A percentile compares a stretch with the other conserved stretches of the same genome.
Conservation (phyloP, 2,797 vertebrate species). For the Scolopax rusticola region DNA sequence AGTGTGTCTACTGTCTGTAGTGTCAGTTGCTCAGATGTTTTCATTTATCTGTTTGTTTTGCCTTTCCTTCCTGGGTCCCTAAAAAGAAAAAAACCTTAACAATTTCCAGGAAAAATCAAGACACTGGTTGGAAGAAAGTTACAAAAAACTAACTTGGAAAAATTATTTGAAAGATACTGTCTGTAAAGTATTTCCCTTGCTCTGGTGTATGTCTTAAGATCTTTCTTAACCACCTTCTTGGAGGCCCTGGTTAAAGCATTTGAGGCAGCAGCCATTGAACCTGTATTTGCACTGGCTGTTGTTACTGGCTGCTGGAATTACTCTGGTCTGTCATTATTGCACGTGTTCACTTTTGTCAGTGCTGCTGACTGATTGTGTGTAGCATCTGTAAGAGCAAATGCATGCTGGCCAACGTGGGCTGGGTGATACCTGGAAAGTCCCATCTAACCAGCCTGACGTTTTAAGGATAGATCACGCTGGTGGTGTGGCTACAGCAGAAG, state of each 20-base stretch:
- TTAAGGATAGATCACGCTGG: not conserved
- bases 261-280: not conserved
- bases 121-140: not conserved
- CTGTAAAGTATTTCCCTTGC: not conserved
- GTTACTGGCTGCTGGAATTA: not conserved
- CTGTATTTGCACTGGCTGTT: not conserved
- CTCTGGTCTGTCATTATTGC: not conserved
- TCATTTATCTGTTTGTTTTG: not conserved
- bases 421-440: not conserved
- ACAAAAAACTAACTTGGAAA: not conserved
- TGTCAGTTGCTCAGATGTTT: not conserved
- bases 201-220: not conserved
- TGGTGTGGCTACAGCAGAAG: not conserved
- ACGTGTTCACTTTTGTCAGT: not conserved
- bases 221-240: not conserved
- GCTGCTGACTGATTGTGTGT: not conserved
- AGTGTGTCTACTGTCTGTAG: fast-evolving
- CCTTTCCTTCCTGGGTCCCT: not conserved
- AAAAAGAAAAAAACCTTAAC: not conserved
- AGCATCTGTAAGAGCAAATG: not conserved
- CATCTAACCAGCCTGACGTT: not conserved
- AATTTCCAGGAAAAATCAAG: not conserved
- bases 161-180: not conserved
- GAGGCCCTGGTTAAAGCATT: not conserved
- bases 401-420: too few species aligned